Base-by-base conservation (phyloP, 2,888 invertebrate species). In the Metalampra italica region DNA sequence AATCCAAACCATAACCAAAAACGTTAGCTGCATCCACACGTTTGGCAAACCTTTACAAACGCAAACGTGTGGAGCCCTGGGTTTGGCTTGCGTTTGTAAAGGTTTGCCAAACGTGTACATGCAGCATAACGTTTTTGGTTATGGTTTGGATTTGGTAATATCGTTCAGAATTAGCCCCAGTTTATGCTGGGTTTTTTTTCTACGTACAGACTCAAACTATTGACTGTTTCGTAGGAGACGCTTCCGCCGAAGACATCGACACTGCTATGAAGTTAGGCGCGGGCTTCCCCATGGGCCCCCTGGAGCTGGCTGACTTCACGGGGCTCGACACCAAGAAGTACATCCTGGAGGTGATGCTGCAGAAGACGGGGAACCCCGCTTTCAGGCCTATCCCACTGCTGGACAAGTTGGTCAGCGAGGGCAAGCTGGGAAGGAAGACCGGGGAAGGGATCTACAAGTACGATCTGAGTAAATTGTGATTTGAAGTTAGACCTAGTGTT, bases 221-320 rank as follows among this genome's bases (percentile, higher is more conserved):
- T 71, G 65, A 3, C 74, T 34, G 34, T 32, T 32, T 36, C n/a
- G 7, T n/a, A 92, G 93, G 93, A 32, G 93, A 93, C 70, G 93
- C 93, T 0, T 88, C 93, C 9, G 91, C 93, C 0, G 73, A 88
- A 57, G 96, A 97, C 75, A 94, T 97, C 52, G 97, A 97, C 68
- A 92, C 88, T 13, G 96, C 95, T 0, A 96, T 97, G 96, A 97
- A 96, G 78, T 83, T 97, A 29, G 97, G 97, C 7, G 95, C 96
- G 13, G 94, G 94, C 0, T 92, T 95, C 78, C 96, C 97, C 0
- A 96, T 97, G 96, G 97, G 97, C 9, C 97, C 97, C 0, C 90
- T 97, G 52, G 96, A 97, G 77, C 81, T 97, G 46, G 84, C 93
- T 0, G 97, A 97, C 82, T 96, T 93, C 81, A 94, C 96, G 0